phyloP scores from a whole-genome alignment of 2,113 vertebrate genomes.

The Felis catus region DNA sequence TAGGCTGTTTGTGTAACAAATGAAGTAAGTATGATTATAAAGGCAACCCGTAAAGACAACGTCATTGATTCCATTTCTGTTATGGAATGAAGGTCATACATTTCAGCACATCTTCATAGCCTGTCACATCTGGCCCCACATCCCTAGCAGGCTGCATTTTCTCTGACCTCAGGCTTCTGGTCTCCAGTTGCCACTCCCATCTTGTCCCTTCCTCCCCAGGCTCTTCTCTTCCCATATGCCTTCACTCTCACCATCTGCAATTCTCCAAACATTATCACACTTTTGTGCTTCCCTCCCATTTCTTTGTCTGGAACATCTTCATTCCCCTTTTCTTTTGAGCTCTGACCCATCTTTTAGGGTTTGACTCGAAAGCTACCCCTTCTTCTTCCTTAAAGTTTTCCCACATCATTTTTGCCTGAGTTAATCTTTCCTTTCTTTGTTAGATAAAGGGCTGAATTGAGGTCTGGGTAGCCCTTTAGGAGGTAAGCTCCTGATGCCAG shows the following conservation, averaged over 20 bases:
- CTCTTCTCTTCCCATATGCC: background rate
- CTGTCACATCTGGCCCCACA: background rate
- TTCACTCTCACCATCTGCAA: background rate
- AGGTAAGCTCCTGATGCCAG: background rate
- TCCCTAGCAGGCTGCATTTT: background rate
- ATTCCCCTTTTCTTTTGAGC: background rate
- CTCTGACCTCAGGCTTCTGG: background rate
- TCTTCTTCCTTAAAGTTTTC: background rate
- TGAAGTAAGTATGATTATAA: background rate
- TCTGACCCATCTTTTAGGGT: background rate
- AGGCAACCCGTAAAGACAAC: background rate
- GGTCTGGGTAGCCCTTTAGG: background rate
- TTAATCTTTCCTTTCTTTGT: background rate
- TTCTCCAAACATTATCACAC: background rate
- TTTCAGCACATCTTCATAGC: accelerated
- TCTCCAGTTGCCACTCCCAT: background rate
- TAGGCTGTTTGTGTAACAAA: background rate
- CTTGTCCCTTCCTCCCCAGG: too few species aligned
- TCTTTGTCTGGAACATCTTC: background rate
- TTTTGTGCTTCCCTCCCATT: background rate
- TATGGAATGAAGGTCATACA: background rate
- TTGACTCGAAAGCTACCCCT: background rate
- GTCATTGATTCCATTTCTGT: background rate
- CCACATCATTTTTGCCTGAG: background rate
- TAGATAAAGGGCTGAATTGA: background rate